phyloP scores from a whole-genome alignment of 2,113 vertebrate genomes.

The Prolemur simus region DNA sequence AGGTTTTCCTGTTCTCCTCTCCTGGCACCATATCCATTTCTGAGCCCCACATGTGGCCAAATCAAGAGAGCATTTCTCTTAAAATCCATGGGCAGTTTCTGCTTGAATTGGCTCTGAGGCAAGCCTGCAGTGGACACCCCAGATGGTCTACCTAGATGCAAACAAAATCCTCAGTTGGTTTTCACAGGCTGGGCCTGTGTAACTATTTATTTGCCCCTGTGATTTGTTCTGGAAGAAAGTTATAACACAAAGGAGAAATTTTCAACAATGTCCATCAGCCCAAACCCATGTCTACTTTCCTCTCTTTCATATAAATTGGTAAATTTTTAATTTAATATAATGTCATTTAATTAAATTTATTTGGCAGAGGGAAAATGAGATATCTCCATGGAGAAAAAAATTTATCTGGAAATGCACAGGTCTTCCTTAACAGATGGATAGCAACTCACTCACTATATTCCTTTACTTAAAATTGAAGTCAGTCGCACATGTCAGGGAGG shows the following conservation, averaged over 20 bases:
- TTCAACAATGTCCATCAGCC: not conserved
- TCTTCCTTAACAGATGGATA: not conserved
- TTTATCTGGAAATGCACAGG: not conserved
- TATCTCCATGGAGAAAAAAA: not conserved
- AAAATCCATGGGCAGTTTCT: not conserved
- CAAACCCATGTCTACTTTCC: not conserved
- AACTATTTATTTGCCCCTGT: not conserved
- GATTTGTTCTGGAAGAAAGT: not conserved
- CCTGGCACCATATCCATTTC: not conserved
- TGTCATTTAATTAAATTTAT: not conserved
- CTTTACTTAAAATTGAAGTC: conserved; percentile 12
- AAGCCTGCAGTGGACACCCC: not conserved
- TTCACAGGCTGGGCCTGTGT: not conserved
- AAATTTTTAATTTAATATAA: not conserved
- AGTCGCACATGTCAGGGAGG: not conserved
- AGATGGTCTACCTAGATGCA: not conserved
- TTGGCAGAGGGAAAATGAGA: conserved; percentile 28
- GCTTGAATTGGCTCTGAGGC: not conserved
- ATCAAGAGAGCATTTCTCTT: not conserved
- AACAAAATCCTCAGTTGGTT: not conserved
- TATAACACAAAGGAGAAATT: not conserved
- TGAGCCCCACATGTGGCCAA: not conserved
- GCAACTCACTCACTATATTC: not conserved
- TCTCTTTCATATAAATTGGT: not conserved
- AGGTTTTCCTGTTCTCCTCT: not conserved